A percentile compares a stretch with the other conserved stretches of the same genome.
Evolutionary conservation across 2,113 vertebrate species (phyloP).

Genomic region (Sardina pilchardus): DNA sequence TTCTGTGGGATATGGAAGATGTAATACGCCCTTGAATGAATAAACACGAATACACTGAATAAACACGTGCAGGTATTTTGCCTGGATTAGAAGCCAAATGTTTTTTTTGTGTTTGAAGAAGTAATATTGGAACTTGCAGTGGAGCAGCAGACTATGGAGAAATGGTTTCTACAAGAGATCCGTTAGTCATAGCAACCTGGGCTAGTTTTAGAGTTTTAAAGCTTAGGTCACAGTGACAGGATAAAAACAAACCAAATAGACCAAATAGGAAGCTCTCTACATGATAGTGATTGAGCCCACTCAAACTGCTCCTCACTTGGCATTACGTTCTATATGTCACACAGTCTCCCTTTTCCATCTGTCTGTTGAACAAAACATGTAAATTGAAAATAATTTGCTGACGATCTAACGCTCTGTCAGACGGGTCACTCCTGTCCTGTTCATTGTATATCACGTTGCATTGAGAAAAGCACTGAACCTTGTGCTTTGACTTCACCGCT

Average conservation of each 20-base stretch:
- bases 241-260: too few species aligned
- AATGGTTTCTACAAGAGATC: neutral
- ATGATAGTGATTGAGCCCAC: too few species aligned
- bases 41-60: slow-evolving; percentile 52
- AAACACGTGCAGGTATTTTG: neutral
- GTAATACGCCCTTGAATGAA: slow-evolving; percentile 55
- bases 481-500: neutral
- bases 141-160: neutral
- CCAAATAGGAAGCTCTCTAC: too few species aligned
- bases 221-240: too few species aligned
- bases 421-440: neutral
- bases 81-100: neutral
- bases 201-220: too few species aligned
- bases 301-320: too few species aligned
- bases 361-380: too few species aligned
- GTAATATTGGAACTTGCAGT: too few species aligned
- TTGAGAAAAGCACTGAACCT: neutral
- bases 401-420: neutral
- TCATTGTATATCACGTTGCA: neutral
- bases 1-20: neutral
- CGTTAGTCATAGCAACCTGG: neutral
- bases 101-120: slow-evolving; percentile 24
- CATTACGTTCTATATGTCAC: too few species aligned
- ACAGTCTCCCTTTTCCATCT: too few species aligned
- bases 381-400: neutral